Percentiles rank a stretch among this genome's conserved stretches.
phyloP scores from a whole-genome alignment of 1,140 invertebrate genomes.

The Pygmarrhopalites habei region DNA sequence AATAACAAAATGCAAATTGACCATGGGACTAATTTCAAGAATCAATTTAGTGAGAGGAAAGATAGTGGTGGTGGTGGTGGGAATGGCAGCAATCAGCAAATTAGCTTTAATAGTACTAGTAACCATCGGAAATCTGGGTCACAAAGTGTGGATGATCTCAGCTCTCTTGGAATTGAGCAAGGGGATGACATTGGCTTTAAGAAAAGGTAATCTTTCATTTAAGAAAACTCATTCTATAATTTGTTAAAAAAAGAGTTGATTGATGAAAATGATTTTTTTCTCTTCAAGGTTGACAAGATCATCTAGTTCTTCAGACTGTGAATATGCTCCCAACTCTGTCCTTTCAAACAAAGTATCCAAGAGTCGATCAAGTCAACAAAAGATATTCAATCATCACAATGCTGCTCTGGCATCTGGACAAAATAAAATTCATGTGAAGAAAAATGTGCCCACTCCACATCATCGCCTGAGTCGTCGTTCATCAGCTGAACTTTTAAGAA shows the following conservation, averaged over 20 bases:
- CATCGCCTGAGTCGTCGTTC: constrained; percentile 42
- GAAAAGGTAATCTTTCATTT: constrained; percentile 23
- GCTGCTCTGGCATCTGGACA: constrained; percentile 7
- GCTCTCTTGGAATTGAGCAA: constrained; percentile 26
- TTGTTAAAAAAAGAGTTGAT: no score
- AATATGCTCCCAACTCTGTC: constrained; percentile 23
- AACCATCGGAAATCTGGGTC: constrained; percentile 21
- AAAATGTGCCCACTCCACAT: constrained; percentile 14
- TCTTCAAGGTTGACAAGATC: constrained; percentile 30
- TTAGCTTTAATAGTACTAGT: constrained; percentile 6
- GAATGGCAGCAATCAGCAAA: not conserved
- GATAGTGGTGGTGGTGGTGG: not conserved
- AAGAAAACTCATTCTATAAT: no score
- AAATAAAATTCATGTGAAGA: constrained; percentile 3
- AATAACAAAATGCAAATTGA: constrained; percentile 9
- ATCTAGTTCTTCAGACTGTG: constrained; percentile 36
- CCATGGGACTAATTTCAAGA: constrained; percentile 22
- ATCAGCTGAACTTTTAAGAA: constrained; percentile 40
- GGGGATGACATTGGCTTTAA: constrained; percentile 22
- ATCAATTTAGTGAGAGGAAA: constrained; percentile 40
- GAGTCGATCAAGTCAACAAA: constrained; percentile 18
- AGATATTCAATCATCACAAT: constrained; percentile 18
- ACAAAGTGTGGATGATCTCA: constrained; percentile 36
- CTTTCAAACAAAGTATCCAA: constrained; percentile 19
- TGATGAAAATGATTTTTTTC: not conserved